Percentiles rank a stretch among this genome's conserved stretches.
Conservation (phyloP, 2,113 vertebrate species). For the Eonycteris spelaea region DNA sequence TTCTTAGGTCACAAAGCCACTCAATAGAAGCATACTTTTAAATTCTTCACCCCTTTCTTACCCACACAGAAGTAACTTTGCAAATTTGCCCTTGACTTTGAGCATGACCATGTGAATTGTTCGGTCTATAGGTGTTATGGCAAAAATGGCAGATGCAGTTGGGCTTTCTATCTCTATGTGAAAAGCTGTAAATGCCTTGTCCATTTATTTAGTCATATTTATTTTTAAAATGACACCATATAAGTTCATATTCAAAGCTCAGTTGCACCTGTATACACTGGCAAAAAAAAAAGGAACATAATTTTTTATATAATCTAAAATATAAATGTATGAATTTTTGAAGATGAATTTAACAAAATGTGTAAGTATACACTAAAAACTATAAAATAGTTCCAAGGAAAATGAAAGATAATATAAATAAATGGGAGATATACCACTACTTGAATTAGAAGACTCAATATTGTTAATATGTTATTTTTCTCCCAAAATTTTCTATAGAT, state of each 20-base stretch:
- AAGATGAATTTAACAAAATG: neutral
- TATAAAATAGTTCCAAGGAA: neutral
- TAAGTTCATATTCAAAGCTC: neutral
- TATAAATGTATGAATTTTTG: neutral
- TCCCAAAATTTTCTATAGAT: neutral
- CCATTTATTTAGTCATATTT: neutral
- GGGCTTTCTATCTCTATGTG: neutral
- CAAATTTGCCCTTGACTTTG: neutral
- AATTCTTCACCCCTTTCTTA: neutral
- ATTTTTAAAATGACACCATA: neutral
- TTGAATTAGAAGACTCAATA: neutral
- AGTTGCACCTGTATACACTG: neutral
- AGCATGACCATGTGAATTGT: neutral
- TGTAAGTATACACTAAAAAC: neutral
- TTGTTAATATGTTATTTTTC: neutral
- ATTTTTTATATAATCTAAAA: neutral
- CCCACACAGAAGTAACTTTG: neutral
- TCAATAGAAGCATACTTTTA: neutral
- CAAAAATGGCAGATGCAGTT: neutral
- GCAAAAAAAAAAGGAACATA: neutral
- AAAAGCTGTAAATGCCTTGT: neutral
- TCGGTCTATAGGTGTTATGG: neutral
- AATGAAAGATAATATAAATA: neutral
- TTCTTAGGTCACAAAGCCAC: neutral
- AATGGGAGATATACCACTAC: neutral